Evolutionary conservation across 2,888 invertebrate species (phyloP), one percentile per base, ranked within the genome.

Genomic region (Cecidostiba fungosa): DNA sequence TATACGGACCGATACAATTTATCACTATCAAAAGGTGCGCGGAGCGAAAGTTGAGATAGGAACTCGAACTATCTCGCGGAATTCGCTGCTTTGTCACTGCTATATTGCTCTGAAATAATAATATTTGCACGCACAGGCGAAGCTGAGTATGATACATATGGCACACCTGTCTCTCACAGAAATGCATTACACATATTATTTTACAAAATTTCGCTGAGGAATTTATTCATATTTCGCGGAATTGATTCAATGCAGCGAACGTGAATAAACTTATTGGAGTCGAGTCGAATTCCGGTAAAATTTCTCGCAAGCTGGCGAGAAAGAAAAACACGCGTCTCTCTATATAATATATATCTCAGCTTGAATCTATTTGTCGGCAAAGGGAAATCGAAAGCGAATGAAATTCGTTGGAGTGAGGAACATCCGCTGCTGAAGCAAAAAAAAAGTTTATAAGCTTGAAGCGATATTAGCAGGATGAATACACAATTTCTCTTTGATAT

Each of bases 21-120:
- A 78, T 78, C 78, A 69, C 32, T 26, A 47, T 29, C 66, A 77
- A 62, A 77, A 39, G 39, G 19, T 77, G 23, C n/a, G 59, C 66
- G 66, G 29, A 29, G 29, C 39, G 39, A 39, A 62, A 77, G 77
- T 39, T 32, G 43, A 69, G 78, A 78, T 54, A 43, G 39, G 43
- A 39, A 73, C 39, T 43, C 70, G 39, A n/a, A 32, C 16, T n/a
- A 16, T 12, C 47, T 16, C 23, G 72, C 43, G 23, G n/a, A 23
- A 39, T 73, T 43, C 36, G n/a, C 39, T 0, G 62, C 12, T 62
- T 62, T 26, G 62, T 62, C 62, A 62, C 26, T 62, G 62, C 3
- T 26, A 14, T 3, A 5, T 19, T 14, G 50, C 39, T 39, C 43
- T 39, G 23, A 10, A 62, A 62, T 23, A 62, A 62, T 62, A 23